Percentiles rank a stretch among this genome's conserved stretches.
Conservation (phyloP, 2,797 vertebrate genomes). For the Lemur catta region DNA sequence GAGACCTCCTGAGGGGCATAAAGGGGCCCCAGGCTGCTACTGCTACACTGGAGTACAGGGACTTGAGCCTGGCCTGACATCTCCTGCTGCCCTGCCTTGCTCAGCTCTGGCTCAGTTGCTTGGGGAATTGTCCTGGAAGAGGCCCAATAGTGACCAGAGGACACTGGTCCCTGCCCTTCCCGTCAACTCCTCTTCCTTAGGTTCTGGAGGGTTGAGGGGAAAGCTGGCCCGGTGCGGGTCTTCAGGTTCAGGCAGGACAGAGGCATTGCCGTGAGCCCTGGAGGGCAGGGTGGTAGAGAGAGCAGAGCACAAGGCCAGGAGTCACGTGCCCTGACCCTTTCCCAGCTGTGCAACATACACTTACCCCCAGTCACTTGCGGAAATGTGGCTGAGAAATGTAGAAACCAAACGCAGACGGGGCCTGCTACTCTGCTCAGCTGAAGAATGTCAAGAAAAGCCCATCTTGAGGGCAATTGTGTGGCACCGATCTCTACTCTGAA, state of each 20-base stretch:
- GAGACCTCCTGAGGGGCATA: background rate
- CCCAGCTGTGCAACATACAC: background rate
- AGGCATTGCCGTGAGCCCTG: background rate
- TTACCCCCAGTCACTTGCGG: background rate
- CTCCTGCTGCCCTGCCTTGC: background rate
- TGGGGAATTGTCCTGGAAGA: background rate
- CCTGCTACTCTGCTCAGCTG: background rate
- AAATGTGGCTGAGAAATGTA: background rate
- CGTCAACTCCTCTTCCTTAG: background rate
- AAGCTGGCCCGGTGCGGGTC: background rate
- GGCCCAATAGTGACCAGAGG: background rate
- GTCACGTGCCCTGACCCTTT: background rate
- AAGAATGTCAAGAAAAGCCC: background rate
- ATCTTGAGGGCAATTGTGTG: background rate
- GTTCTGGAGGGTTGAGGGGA: background rate
- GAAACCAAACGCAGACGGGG: background rate
- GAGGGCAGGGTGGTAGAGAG: background rate
- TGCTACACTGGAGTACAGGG: background rate
- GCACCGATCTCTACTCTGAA: background rate
- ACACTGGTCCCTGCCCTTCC: background rate
- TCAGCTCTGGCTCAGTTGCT: background rate
- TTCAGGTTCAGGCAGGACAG: background rate
- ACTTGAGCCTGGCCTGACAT: accelerated
- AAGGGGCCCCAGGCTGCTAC: background rate
- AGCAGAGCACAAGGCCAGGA: background rate